Conservation (phyloP, 2,113 vertebrate species). For the Pygoscelis adeliae region DNA sequence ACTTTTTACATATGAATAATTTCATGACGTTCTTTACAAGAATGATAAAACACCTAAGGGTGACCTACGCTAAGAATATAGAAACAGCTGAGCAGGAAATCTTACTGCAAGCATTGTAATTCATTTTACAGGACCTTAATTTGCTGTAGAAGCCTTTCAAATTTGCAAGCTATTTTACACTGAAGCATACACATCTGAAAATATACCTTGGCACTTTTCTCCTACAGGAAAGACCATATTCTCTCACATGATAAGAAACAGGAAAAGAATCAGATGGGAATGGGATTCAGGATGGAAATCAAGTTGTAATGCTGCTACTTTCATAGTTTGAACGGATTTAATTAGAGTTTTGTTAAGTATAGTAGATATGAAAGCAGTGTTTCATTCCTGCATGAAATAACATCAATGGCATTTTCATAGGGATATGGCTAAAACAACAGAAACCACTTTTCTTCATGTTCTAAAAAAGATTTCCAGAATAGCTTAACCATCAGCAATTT, state of each 20-base stretch:
- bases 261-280: not conserved
- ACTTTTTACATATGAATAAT: not conserved
- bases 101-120: not conserved
- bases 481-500: not conserved
- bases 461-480: not conserved
- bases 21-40: not conserved
- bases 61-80: not conserved
- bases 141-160: not conserved
- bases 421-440: not conserved
- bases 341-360: not conserved
- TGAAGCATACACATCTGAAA: not conserved
- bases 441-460: not conserved
- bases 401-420: not conserved
- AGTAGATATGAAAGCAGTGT: not conserved
- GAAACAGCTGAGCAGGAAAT: not conserved
- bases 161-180: not conserved
- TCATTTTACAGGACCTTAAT: not conserved
- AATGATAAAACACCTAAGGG: not conserved
- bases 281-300: not conserved
- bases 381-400: not conserved
- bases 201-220: not conserved
- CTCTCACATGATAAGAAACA: not conserved
- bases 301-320: not conserved
- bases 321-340: not conserved
- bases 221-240: not conserved